phyloP scores from a whole-genome alignment of 2,113 vertebrate genomes.

The Philantomba maxwellii region DNA sequence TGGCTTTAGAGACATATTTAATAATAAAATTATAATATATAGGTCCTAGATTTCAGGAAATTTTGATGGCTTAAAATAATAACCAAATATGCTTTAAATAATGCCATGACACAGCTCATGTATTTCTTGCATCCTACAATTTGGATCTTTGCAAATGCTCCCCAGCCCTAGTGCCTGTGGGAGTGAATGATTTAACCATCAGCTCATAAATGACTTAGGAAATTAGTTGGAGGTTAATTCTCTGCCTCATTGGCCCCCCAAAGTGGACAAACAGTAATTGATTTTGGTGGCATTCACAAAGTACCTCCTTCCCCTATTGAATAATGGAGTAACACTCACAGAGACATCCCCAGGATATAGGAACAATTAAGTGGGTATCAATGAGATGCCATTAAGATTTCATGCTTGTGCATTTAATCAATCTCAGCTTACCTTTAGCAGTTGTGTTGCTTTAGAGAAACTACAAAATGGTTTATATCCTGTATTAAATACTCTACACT shows the following conservation, averaged over 20 bases:
- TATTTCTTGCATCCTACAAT: constrained; percentile 11
- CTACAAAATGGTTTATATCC: constrained; percentile 33
- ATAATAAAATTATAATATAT: constrained; percentile 18
- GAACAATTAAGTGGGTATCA: constrained; percentile 72
- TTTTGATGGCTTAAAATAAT: neutral
- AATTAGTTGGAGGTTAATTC: constrained; percentile 81
- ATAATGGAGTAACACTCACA: constrained; percentile 71
- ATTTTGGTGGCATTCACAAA: constrained; percentile 77
- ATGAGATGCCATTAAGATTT: constrained; percentile 74
- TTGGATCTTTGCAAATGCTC: constrained; percentile 55
- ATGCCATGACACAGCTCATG: neutral
- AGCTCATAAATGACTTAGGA: constrained; percentile 75
- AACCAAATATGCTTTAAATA: neutral
- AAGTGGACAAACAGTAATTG: constrained; percentile 74
- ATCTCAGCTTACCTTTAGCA: constrained; percentile 66
- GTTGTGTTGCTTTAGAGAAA: constrained; percentile 68
- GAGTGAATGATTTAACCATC: constrained; percentile 66
- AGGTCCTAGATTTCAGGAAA: neutral
- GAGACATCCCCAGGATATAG: constrained; percentile 67
- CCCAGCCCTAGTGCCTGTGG: neutral
- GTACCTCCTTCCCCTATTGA: constrained; percentile 66
- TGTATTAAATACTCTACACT: constrained; percentile 37
- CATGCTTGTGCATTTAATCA: constrained; percentile 65
- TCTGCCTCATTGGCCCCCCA: constrained; percentile 72
- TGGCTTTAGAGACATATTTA: neutral